Evolutionary conservation across 2,888 invertebrate species (phyloP), one percentile per base, ranked within the genome.

Genomic region (Drosophila percnosoma): DNA sequence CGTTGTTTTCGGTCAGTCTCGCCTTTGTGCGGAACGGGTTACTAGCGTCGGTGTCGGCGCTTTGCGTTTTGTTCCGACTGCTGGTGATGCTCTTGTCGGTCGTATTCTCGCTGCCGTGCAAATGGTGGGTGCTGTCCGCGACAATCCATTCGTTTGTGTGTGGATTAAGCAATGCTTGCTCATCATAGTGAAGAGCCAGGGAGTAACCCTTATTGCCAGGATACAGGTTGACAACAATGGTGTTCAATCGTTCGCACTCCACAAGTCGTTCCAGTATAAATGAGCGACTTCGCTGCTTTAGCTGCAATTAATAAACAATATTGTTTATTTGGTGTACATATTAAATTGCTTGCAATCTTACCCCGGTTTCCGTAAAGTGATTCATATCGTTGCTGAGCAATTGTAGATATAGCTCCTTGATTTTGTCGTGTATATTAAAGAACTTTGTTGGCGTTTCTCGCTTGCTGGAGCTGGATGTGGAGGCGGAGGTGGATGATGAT

Each of bases 191-290:
- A 78, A 93, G 88, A 49, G 93, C 92, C 85, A 94, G 90, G 66
- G 97, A 97, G 94, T 97, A 98, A 87, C 98, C 98, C 93, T 98
- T 97, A 94, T 97, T 97, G 66, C 97, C 97, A 72, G 98, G 97
- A 94, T 98, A 97, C 87, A 98, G 94, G 94, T 98, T 98, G 88
- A 98, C 95, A 90, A 98, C 96, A 91, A 98, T 94, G 80, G 97
- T 98, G 93, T 97, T 97, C 88, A 98, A 95, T 92, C 96, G 96
- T 93, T 98, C 98, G 91, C 95, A 95, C 91, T 96, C 95, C 91
- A 98, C 96, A 90, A 98, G 94, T 93, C 97, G 97, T 92, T 97
- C 97, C 93, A 98, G 94, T 84, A 98, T 95, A 93, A 96, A 95
- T 78, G 96, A 96, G 90, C 95, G 92, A 42, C 91, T 91, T n/a